phyloP scores from a whole-genome alignment of 2,888 invertebrate species.

The Glyphotaelius pellucidus region DNA sequence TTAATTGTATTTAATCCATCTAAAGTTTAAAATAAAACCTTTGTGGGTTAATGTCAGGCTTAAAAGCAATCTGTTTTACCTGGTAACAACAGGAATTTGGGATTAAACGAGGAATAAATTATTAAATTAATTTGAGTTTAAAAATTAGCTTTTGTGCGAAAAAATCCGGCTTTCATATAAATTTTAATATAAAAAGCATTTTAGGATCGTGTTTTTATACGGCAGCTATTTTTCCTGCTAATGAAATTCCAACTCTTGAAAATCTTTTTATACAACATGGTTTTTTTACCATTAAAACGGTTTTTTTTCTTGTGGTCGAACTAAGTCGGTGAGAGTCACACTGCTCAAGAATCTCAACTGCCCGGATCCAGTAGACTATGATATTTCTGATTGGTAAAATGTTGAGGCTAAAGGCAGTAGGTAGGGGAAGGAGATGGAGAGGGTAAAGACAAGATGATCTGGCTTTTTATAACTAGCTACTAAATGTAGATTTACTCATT shows the following conservation, averaged over 20 bases:
- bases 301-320: not conserved
- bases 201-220: not conserved
- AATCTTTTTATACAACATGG: not conserved
- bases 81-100: not conserved
- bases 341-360: too few relatives aligned
- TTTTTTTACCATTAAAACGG: not conserved
- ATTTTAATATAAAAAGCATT: not conserved
- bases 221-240: not conserved
- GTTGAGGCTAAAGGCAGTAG: too few relatives aligned
- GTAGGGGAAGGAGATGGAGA: too few relatives aligned
- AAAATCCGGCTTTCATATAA: not conserved
- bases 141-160: not conserved
- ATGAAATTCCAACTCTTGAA: not conserved
- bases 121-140: not conserved
- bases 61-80: not conserved
- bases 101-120: not conserved
- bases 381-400: too few relatives aligned
- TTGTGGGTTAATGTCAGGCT: not conserved
- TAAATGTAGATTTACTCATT: too few relatives aligned
- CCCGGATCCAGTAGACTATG: too few relatives aligned
- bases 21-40: not conserved
- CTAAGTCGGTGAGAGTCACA: not conserved
- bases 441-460: too few relatives aligned
- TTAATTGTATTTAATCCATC: not conserved
- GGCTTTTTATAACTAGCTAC: too few relatives aligned